phyloP scores from a whole-genome alignment of 2,797 vertebrate genomes.

The Eulemur albifrons region DNA sequence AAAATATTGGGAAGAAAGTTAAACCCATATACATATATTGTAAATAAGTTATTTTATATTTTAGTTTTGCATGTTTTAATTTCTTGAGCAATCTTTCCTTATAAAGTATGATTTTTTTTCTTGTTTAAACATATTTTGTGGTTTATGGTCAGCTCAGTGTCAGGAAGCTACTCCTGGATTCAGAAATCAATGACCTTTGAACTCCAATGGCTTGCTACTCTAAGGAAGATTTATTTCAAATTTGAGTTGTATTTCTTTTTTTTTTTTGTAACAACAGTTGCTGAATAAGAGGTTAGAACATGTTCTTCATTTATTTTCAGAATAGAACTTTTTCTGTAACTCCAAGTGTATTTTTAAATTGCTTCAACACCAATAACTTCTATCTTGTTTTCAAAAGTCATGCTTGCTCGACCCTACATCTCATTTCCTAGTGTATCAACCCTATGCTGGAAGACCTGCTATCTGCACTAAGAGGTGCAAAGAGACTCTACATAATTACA shows the following conservation, averaged over 20 bases:
- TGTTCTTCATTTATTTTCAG: constrained; percentile 45
- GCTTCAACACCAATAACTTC: neutral
- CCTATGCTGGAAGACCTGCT: neutral
- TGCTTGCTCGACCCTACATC: neutral
- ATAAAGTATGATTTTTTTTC: neutral
- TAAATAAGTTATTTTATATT: neutral
- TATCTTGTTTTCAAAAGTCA: constrained; percentile 41
- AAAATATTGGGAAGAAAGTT: neutral
- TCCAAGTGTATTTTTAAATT: constrained; percentile 16
- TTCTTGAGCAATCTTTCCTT: neutral
- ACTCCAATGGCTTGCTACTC: neutral
- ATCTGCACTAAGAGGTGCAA: neutral
- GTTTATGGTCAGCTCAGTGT: neutral
- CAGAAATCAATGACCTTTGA: constrained; percentile 6
- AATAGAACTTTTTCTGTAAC: neutral
- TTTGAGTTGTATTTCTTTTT: neutral
- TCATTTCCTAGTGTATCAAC: neutral
- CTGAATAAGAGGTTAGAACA: neutral
- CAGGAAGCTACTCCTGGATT: neutral
- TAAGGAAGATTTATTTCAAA: constrained; percentile 38
- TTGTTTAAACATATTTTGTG: neutral
- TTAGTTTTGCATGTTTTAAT: neutral
- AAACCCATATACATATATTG: neutral
- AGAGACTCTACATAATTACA: neutral
- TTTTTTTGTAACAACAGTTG: constrained; percentile 7